Evolutionary conservation across 1,140 invertebrate genomes (phyloP).

Genomic region (Charaxes varanes): DNA sequence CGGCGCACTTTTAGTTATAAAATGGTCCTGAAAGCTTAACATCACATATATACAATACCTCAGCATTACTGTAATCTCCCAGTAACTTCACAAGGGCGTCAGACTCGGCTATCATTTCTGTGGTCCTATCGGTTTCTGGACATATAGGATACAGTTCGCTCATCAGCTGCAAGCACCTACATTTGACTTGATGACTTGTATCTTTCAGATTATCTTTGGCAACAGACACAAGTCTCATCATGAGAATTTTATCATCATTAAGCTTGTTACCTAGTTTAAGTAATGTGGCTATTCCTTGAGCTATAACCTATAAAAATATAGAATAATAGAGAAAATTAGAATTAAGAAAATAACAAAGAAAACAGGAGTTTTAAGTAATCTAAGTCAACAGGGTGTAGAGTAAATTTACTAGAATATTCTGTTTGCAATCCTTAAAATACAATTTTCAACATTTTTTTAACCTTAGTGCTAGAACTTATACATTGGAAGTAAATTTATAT

Average conservation of each 20-base stretch:
- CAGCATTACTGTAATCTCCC: constrained; percentile 87
- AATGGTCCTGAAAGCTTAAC: neutral
- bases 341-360: neutral
- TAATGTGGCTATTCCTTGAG: constrained; percentile 82
- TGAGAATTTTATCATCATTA: constrained; percentile 65
- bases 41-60: constrained; percentile 43
- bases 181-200: constrained; percentile 85
- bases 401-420: too few relatives aligned
- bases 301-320: constrained; percentile 69
- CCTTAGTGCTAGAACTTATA: too few relatives aligned
- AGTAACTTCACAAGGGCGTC: constrained; percentile 80
- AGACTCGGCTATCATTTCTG: constrained; percentile 69
- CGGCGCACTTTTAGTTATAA: too few relatives aligned
- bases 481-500: too few relatives aligned
- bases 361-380: too few relatives aligned
- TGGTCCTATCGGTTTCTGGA: constrained; percentile 57
- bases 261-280: constrained; percentile 77
- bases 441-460: too few relatives aligned
- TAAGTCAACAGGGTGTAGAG: too few relatives aligned
- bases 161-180: constrained; percentile 85
- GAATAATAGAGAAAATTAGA: too few relatives aligned
- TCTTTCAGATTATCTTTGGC: constrained; percentile 82
- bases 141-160: constrained; percentile 76
- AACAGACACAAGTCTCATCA: constrained; percentile 71
- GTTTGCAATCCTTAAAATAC: too few relatives aligned